These are phyloP conservation scores for Netelia inedita DNA, from an alignment of 2,888 invertebrate species.

Conservation along the genomic window DNA sequence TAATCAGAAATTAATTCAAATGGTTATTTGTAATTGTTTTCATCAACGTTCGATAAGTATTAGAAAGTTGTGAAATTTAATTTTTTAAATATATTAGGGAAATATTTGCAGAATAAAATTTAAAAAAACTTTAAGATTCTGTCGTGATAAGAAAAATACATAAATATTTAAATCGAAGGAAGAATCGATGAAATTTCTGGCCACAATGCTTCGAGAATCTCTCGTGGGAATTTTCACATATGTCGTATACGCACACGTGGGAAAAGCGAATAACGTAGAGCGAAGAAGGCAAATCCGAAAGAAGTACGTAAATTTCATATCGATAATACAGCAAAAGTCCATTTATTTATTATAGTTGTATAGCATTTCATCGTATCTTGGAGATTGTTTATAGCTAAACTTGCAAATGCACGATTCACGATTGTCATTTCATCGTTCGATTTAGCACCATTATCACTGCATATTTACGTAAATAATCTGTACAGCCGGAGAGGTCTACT, in stretches of 20 bases:
- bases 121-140: no score
- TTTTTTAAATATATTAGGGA: no score
- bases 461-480: background rate
- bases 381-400: slow-evolving; percentile 40
- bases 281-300: slow-evolving; percentile 5
- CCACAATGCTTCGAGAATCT: background rate
- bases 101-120: background rate
- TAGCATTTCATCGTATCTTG: slow-evolving; percentile 24
- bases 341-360: background rate
- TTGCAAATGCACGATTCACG: slow-evolving; percentile 34
- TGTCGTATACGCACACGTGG: background rate
- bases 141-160: background rate
- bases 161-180: background rate
- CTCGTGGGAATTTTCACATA: background rate
- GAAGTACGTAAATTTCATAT: slow-evolving; percentile 13
- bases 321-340: slow-evolving; percentile 30
- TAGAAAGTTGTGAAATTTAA: no score
- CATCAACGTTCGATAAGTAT: background rate
- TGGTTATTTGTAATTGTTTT: background rate
- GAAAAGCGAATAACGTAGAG: slow-evolving; percentile 8
- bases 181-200: background rate
- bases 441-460: background rate
- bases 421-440: slow-evolving; percentile 20
- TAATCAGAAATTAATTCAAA: slow-evolving; percentile 5
- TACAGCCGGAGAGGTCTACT: background rate